Evolutionary conservation across 2,797 vertebrate species (phyloP).

Genomic region (Ptychadena robeensis): DNA sequence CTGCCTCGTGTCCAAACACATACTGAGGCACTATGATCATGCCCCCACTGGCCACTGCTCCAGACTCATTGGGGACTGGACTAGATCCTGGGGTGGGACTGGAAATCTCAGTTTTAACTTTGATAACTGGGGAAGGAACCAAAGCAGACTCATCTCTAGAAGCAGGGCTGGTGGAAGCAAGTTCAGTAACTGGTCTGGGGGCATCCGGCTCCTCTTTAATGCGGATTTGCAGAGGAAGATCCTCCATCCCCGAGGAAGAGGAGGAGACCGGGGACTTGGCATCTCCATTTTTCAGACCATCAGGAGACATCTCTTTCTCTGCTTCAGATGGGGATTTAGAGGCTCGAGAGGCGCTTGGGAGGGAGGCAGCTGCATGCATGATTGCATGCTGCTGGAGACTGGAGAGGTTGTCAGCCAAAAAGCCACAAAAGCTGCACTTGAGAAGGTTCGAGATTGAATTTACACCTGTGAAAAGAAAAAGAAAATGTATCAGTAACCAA

Average conservation of each 20-base stretch:
- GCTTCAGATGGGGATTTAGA: conserved; percentile 66
- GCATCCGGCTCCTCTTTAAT: conserved; percentile 87
- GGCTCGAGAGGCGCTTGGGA: conserved; percentile 64
- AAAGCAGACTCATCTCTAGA: conserved; percentile 65
- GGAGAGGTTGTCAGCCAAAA: conserved; percentile 81
- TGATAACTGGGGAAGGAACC: conserved; percentile 76
- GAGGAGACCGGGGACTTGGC: conserved; percentile 71
- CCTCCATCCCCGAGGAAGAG: conserved; percentile 26
- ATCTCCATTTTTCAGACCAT: conserved; percentile 73
- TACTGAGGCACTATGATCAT: conserved; percentile 88
- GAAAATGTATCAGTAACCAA: neutral
- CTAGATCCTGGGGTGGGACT: conserved; percentile 92
- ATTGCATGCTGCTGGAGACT: conserved; percentile 86
- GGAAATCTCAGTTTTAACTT: conserved; percentile 86
- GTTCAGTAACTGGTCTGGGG: neutral
- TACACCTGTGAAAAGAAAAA: conserved; percentile 70
- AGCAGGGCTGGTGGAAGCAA: conserved; percentile 56
- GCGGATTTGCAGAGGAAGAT: conserved; percentile 63
- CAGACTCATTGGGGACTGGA: conserved; percentile 81
- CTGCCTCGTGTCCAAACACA: conserved; percentile 83
- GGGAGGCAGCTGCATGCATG: conserved; percentile 74
- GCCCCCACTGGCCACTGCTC: conserved; percentile 77
- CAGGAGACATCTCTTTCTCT: conserved; percentile 63
- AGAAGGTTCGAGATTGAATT: conserved; percentile 77
- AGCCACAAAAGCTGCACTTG: conserved; percentile 83